A percentile compares a stretch with the other conserved stretches of the same genome.
These are phyloP conservation scores for Astropecten irregularis DNA, from an alignment of 53 echinoderm and acorn worm genomes.

Conservation along the genomic window DNA sequence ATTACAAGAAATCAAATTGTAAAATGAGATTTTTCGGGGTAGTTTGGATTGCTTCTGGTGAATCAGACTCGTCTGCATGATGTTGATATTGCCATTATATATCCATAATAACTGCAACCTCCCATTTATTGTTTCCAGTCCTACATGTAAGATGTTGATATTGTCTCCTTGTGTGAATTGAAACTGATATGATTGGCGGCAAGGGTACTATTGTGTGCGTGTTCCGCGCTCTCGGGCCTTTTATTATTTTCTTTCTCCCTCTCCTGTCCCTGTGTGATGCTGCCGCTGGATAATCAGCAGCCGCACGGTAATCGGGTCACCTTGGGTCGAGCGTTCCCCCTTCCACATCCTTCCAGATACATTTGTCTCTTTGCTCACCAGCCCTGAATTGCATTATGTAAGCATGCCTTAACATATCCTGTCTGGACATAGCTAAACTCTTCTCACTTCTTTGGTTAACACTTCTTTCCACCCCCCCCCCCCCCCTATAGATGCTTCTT, in stretches of 20 bases:
- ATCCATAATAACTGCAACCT: slow-evolving; percentile 6
- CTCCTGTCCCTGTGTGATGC: too few relatives aligned
- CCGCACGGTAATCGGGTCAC: slow-evolving; percentile 36
- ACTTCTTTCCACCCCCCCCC: too few relatives aligned
- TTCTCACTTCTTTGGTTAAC: too few relatives aligned
- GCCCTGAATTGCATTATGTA: slow-evolving; percentile 43
- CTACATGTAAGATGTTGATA: not conserved
- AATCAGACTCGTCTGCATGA: not conserved
- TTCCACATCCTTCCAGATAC: slow-evolving; percentile 28
- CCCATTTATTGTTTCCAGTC: not conserved
- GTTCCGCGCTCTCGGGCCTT: too few relatives aligned
- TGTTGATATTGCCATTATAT: slow-evolving; percentile 1
- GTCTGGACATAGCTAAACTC: too few relatives aligned
- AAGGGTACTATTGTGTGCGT: not conserved
- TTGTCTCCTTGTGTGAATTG: slow-evolving; percentile 7
- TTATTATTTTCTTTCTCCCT: too few relatives aligned
- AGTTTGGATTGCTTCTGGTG: slow-evolving; percentile 13
- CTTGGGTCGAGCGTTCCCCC: slow-evolving; percentile 49
- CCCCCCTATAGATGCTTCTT: too few relatives aligned
- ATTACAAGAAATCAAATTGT: slow-evolving; percentile 25
- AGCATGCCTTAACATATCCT: slow-evolving; percentile 38
- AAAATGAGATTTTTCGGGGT: not conserved
- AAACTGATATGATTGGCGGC: slow-evolving; percentile 37
- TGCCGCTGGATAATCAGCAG: slow-evolving; percentile 14
- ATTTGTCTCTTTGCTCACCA: slow-evolving; percentile 34